Evolutionary conservation across 1,140 invertebrate species (phyloP).

Genomic region (Coenobita brevimanus): DNA sequence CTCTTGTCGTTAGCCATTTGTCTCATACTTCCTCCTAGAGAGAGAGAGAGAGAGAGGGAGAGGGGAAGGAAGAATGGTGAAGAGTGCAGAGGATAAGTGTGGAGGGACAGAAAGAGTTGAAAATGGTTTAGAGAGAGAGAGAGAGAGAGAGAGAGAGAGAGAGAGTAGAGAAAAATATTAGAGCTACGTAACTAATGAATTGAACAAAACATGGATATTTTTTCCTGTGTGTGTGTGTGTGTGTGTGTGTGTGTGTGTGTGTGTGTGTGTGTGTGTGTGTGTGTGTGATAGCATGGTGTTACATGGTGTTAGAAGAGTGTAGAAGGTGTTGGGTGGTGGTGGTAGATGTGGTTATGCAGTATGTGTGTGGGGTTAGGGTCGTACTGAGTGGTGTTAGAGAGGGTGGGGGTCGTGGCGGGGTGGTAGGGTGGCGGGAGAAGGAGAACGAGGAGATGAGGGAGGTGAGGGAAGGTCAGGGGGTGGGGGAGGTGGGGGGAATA

Average conservation of each 20-base stretch:
- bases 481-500: neutral
- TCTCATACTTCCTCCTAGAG: conserved; percentile 2
- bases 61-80: neutral
- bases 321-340: too few species aligned
- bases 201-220: too few species aligned
- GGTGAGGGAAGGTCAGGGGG: neutral
- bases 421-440: neutral
- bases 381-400: neutral
- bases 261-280: conserved; percentile 45
- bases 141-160: too few species aligned
- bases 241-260: conserved; percentile 33
- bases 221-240: too few species aligned
- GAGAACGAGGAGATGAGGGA: neutral
- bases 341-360: too few species aligned
- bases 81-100: neutral
- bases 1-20: neutral
- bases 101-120: too few species aligned
- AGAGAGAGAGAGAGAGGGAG: neutral
- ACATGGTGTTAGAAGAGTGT: too few species aligned
- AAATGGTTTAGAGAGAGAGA: too few species aligned
- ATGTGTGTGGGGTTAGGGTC: too few species aligned
- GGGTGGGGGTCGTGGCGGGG: neutral
- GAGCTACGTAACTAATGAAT: too few species aligned
- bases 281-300: neutral
- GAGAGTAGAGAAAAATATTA: too few species aligned